These are phyloP conservation scores for Pangasianodon gigas DNA, from an alignment of 2,113 vertebrate species.

Conservation along the genomic window DNA sequence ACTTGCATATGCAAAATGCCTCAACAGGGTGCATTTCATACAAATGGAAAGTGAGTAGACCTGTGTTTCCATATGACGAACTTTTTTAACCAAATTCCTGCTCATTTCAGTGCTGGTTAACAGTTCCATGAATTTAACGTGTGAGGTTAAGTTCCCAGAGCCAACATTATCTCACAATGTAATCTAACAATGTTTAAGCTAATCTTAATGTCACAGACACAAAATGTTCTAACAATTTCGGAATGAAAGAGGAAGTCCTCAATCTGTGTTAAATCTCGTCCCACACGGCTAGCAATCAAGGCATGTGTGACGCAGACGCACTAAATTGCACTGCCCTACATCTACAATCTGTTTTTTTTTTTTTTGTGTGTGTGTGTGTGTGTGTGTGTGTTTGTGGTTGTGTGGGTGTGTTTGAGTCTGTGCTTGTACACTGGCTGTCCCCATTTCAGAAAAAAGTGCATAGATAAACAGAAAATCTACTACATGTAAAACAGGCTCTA, in stretches of 20 bases:
- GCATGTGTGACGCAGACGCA: not conserved
- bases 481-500: not conserved
- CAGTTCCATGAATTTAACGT: not conserved
- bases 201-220: not conserved
- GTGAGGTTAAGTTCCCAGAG: not conserved
- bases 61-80: not conserved
- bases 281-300: not conserved
- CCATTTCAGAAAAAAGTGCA: constrained; percentile 7
- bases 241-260: not conserved
- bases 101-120: not conserved
- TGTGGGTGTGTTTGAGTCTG: constrained; percentile 5
- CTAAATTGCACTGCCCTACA: constrained; percentile 18
- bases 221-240: not conserved
- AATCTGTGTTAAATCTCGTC: constrained; percentile 10
- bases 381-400: not conserved
- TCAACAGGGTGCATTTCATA: not conserved
- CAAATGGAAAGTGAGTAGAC: not conserved
- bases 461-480: constrained; percentile 10
- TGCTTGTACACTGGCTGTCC: not conserved
- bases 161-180: not conserved
- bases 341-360: not conserved
- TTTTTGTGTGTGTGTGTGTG: constrained; percentile 7
- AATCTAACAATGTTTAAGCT: not conserved
- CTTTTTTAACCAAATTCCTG: not conserved
- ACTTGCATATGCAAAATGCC: not conserved